These are phyloP conservation scores for Cervus canadensis DNA, from an alignment of 2,113 vertebrate genomes.

Conservation along the genomic window DNA sequence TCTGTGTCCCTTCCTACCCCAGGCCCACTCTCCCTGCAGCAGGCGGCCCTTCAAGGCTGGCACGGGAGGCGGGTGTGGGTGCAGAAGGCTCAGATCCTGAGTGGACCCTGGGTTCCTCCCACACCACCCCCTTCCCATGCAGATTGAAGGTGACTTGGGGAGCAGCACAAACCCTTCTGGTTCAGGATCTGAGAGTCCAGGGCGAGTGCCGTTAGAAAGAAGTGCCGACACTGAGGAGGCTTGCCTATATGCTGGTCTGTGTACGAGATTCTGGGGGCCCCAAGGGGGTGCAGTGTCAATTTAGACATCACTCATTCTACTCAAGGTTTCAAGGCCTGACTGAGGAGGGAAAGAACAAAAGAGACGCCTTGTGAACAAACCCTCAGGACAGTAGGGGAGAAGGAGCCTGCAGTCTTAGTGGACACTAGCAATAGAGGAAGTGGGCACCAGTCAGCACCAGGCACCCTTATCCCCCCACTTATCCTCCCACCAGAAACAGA, in stretches of 20 bases:
- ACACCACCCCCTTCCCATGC: accelerated
- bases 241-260: accelerated
- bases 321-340: background rate
- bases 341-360: background rate
- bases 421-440: background rate
- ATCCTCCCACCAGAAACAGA: background rate
- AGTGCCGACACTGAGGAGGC: no score
- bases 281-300: accelerated
- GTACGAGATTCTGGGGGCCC: background rate
- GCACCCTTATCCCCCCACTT: no score
- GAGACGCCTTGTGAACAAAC: background rate
- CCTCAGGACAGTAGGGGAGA: background rate
- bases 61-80: accelerated
- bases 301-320: background rate
- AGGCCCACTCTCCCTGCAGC: background rate
- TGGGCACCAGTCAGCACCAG: accelerated
- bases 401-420: background rate
- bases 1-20: background rate
- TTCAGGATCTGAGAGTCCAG: background rate
- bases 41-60: background rate
- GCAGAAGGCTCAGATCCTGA: background rate
- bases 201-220: accelerated
- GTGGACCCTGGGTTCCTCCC: background rate
- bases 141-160: no score
- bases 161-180: background rate